Percentiles rank a stretch among this genome's conserved stretches.
Conservation (phyloP, 1,140 invertebrate genomes). For the Armadillidium nasatum region DNA sequence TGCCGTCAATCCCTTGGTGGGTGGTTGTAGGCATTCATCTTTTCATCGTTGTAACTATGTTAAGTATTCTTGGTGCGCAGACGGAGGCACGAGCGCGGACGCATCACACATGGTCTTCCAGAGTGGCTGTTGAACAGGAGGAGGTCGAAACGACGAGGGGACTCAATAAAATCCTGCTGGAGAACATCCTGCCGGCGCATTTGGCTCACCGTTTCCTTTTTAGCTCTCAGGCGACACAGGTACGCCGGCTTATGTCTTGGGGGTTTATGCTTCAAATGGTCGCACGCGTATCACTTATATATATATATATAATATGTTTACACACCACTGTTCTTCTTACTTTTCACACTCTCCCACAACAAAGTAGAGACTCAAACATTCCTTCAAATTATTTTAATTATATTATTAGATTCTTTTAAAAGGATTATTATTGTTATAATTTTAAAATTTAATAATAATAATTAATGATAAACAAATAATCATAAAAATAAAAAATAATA, state of each 20-base stretch:
- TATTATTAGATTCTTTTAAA: neutral
- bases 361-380: neutral
- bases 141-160: constrained; percentile 91
- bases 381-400: neutral
- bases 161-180: constrained; percentile 86
- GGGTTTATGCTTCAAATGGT: too few species aligned
- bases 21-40: constrained; percentile 33
- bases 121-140: constrained; percentile 83
- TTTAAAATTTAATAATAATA: too few species aligned
- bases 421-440: too few species aligned
- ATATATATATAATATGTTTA: too few species aligned
- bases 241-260: too few species aligned
- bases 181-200: constrained; percentile 94
- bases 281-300: too few species aligned
- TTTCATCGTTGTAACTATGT: constrained; percentile 54
- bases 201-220: constrained; percentile 87
- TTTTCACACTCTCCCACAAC: too few species aligned
- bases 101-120: constrained; percentile 89
- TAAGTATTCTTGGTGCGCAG: constrained; percentile 76
- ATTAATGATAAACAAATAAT: too few species aligned
- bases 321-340: constrained; percentile 7
- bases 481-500: too few species aligned
- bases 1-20: constrained; percentile 40
- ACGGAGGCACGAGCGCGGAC: constrained; percentile 79
- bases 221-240: constrained; percentile 53